phyloP scores from a whole-genome alignment of 2,113 vertebrate genomes.

The Mormoops blainvillei region DNA sequence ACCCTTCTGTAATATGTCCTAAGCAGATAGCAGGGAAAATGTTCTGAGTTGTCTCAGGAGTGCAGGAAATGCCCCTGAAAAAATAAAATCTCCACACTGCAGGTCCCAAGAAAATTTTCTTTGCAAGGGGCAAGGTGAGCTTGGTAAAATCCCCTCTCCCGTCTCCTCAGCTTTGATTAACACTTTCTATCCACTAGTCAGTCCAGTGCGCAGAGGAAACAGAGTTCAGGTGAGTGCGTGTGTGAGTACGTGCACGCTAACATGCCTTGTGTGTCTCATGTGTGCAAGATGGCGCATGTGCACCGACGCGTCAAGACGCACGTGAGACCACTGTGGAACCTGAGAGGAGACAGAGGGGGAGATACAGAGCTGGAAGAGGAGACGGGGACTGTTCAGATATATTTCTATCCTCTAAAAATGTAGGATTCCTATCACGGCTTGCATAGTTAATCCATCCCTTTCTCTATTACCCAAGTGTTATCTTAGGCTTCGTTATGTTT shows the following conservation, averaged over 20 bases:
- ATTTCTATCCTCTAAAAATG: not conserved
- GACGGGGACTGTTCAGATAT: not conserved
- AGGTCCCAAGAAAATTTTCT: not conserved
- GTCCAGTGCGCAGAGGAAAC: not conserved
- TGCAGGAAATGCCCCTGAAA: not conserved
- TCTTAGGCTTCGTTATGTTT: not conserved
- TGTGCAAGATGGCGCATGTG: accelerated
- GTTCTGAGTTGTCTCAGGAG: not conserved
- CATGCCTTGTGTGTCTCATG: too few species aligned
- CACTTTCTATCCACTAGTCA: not conserved
- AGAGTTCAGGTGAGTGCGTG: accelerated
- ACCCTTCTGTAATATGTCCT: not conserved
- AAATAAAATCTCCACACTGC: not conserved
- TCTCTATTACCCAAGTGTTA: not conserved
- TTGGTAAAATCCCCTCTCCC: not conserved
- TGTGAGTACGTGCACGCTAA: accelerated
- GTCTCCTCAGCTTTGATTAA: not conserved
- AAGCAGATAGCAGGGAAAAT: not conserved
- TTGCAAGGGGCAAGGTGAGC: accelerated
- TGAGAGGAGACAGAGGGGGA: not conserved
- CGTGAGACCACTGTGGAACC: not conserved
- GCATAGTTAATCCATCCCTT: not conserved
- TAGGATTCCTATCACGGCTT: not conserved
- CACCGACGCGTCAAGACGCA: accelerated
- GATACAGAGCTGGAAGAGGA: not conserved